Evolutionary conservation across 2,888 invertebrate genomes (phyloP).

Genomic region (Neria commutata): DNA sequence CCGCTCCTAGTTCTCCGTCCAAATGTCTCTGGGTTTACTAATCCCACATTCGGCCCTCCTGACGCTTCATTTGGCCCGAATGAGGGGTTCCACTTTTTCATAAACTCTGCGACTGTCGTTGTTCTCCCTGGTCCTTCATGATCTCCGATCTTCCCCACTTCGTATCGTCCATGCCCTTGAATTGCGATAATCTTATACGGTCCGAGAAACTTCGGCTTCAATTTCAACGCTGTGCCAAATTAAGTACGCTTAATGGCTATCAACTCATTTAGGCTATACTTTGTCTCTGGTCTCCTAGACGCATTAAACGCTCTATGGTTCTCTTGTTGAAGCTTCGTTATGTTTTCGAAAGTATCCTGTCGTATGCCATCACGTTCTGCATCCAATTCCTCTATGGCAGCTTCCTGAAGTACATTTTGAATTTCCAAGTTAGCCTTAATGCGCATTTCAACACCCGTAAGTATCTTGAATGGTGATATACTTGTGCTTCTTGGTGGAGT

Average conservation of each 20-base stretch:
- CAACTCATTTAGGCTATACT: constrained; percentile 3
- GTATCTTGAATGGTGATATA: constrained; percentile 4
- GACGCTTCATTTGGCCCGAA: not conserved
- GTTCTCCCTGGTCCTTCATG: constrained; percentile 16
- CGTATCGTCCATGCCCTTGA: not conserved
- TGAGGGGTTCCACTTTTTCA: constrained; percentile 10
- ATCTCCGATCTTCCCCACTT: constrained; percentile 8
- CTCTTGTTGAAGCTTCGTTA: constrained; percentile 11
- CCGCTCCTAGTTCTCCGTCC: not conserved
- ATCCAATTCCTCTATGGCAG: not conserved
- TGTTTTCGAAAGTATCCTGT: constrained; percentile 3
- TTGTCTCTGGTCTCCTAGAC: not conserved
- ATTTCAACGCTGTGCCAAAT: constrained; percentile 7
- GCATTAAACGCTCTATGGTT: not conserved
- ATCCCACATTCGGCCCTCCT: constrained; percentile 1
- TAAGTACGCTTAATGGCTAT: constrained; percentile 22
- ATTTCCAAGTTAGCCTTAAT: not conserved
- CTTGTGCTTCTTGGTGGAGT: constrained; percentile 7
- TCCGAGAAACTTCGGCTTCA: constrained; percentile 7
- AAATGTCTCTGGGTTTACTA: too few relatives aligned
- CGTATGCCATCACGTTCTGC: not conserved
- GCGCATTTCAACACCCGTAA: constrained; percentile 15
- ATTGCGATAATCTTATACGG: not conserved
- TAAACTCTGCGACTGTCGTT: constrained; percentile 7
- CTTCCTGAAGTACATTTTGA: constrained; percentile 1